Evolutionary conservation across 1,140 invertebrate genomes (phyloP).

Genomic region (Diabrotica virgifera): DNA sequence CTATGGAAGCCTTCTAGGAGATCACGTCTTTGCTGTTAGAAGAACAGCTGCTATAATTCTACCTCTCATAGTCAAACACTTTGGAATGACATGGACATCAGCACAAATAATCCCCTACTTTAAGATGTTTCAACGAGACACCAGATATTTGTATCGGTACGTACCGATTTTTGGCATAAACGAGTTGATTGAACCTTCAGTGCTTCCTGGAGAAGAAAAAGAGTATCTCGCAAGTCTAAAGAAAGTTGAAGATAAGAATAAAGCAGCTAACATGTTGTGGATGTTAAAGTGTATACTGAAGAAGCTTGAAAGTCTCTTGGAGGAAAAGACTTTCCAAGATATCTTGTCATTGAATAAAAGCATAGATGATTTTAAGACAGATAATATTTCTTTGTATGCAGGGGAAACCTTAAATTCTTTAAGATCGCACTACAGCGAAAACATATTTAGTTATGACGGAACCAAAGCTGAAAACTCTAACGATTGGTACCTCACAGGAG

Average conservation of each 20-base stretch:
- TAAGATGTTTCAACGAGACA: constrained; percentile 31
- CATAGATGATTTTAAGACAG: constrained; percentile 20
- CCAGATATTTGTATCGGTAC: constrained; percentile 37
- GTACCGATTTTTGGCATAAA: constrained; percentile 40
- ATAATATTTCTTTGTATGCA: constrained; percentile 31
- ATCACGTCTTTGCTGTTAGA: constrained; percentile 39
- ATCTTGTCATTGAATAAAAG: constrained; percentile 22
- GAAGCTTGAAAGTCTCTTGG: constrained; percentile 26
- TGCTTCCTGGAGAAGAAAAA: constrained; percentile 15
- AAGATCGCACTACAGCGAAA: constrained; percentile 20
- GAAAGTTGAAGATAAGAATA: constrained; percentile 12
- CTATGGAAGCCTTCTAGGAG: constrained; percentile 39
- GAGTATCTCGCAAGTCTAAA: constrained; percentile 28
- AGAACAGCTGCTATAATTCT: constrained; percentile 38
- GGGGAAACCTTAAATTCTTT: constrained; percentile 31
- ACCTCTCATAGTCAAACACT: constrained; percentile 41
- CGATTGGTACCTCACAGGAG: constrained; percentile 31
- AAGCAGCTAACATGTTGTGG: constrained; percentile 20
- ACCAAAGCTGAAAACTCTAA: constrained; percentile 12
- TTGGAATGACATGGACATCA: constrained; percentile 38
- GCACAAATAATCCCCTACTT: constrained; percentile 34
- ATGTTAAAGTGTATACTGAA: constrained; percentile 28
- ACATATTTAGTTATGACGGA: constrained; percentile 23
- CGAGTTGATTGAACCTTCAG: constrained; percentile 38
- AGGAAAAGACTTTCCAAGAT: constrained; percentile 24